These are phyloP conservation scores for Apis florea DNA, from an alignment of 1,140 invertebrate genomes.

Conservation along the genomic window DNA sequence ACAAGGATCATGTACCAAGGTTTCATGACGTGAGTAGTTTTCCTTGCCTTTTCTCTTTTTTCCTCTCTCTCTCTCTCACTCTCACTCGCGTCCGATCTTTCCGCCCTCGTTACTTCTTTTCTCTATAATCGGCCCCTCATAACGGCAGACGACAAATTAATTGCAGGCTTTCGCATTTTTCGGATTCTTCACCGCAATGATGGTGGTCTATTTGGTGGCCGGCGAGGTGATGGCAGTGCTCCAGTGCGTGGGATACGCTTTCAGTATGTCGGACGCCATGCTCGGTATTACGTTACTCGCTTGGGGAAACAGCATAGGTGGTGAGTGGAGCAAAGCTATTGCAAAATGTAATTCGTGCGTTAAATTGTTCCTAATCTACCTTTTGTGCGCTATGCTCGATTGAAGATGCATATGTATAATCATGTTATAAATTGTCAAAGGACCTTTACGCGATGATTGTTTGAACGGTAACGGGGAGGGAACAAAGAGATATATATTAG, in stretches of 20 bases:
- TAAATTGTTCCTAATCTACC: background rate
- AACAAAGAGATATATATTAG: too few relatives aligned
- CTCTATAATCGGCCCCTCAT: background rate
- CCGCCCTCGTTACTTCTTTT: too few relatives aligned
- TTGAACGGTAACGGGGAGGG: background rate
- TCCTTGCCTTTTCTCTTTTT: too few relatives aligned
- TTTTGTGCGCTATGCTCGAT: background rate
- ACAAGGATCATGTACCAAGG: constrained; percentile 63
- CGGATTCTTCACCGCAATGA: constrained; percentile 84
- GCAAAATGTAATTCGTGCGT: background rate
- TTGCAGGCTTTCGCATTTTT: constrained; percentile 82
- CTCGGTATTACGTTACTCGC: constrained; percentile 86
- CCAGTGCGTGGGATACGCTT: constrained; percentile 82
- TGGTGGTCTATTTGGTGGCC: constrained; percentile 86
- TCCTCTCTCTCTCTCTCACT: background rate
- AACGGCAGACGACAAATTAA: constrained; percentile 22
- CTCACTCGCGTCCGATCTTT: background rate
- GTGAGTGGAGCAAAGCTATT: constrained; percentile 73
- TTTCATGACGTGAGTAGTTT: constrained; percentile 72
- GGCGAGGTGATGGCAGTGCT: constrained; percentile 85
- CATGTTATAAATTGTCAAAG: background rate
- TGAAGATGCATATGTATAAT: background rate
- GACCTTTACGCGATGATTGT: background rate
- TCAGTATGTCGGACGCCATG: constrained; percentile 84
- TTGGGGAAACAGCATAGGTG: constrained; percentile 87